A percentile compares a stretch with the other conserved stretches of the same genome.
Conservation (phyloP, 2,888 invertebrate genomes). For the Drosophila quasianomalipes region DNA sequence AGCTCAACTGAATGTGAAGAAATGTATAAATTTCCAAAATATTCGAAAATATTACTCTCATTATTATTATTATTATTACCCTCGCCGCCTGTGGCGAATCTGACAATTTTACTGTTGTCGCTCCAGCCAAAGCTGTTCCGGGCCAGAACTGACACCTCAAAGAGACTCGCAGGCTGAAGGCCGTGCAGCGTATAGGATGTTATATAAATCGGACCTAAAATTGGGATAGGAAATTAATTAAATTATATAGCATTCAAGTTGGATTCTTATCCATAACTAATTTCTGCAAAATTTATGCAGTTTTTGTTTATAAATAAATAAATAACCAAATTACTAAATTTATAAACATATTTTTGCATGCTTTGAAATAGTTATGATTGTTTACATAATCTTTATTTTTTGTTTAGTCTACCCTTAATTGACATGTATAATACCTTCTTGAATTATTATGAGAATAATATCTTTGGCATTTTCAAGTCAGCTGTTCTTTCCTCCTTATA, state of each 20-base stretch:
- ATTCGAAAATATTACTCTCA: fast-evolving
- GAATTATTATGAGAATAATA: neutral
- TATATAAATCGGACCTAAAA: slow-evolving; percentile 90
- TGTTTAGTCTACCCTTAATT: neutral
- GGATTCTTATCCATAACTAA: neutral
- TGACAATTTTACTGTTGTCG: slow-evolving; percentile 90
- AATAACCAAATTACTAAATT: neutral
- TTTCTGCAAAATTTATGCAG: neutral
- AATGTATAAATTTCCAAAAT: neutral
- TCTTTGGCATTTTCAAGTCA: neutral
- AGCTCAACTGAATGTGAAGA: slow-evolving; percentile 76
- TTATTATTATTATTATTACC: slow-evolving; percentile 85
- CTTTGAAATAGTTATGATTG: neutral
- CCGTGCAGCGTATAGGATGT: slow-evolving; percentile 91
- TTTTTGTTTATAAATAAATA: neutral
- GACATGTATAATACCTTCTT: neutral
- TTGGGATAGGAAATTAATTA: neutral
- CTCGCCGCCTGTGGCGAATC: slow-evolving; percentile 92
- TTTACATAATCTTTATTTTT: neutral
- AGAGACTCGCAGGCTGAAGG: slow-evolving; percentile 90
- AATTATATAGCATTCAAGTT: neutral
- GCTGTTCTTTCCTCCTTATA: neutral
- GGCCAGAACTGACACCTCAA: slow-evolving; percentile 92
- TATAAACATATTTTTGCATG: neutral
- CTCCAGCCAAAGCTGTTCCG: slow-evolving; percentile 95